These are phyloP conservation scores for Stictocephala bisonia DNA, from an alignment of 2,888 invertebrate species.

Conservation along the genomic window DNA sequence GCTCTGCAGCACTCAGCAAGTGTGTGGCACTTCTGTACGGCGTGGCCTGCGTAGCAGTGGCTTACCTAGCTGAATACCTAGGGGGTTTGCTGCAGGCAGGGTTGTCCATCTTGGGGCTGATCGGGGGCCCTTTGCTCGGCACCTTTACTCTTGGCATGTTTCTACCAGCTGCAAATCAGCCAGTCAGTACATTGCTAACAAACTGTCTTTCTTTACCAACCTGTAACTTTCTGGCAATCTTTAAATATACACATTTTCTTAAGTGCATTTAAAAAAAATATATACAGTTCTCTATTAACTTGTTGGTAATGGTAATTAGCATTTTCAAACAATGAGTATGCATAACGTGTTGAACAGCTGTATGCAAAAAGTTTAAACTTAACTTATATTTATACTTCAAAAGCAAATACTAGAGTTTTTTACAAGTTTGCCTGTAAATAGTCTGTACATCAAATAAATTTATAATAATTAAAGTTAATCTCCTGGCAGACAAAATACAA, in stretches of 20 bases:
- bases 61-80: constrained; percentile 74
- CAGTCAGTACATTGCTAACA: constrained; percentile 65
- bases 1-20: neutral
- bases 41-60: constrained; percentile 63
- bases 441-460: too few relatives aligned
- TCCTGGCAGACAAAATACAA: too few relatives aligned
- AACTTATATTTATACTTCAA: too few relatives aligned
- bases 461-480: too few relatives aligned
- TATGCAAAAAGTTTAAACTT: too few relatives aligned
- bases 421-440: too few relatives aligned
- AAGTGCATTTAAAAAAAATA: neutral
- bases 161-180: constrained; percentile 75
- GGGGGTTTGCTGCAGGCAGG: constrained; percentile 71
- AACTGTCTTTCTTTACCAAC: neutral
- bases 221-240: neutral
- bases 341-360: too few relatives aligned
- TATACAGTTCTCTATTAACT: too few relatives aligned
- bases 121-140: constrained; percentile 77
- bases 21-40: constrained; percentile 2
- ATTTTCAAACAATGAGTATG: too few relatives aligned
- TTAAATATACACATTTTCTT: neutral
- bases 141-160: constrained; percentile 79
- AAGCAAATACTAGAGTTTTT: too few relatives aligned
- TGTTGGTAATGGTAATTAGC: too few relatives aligned
- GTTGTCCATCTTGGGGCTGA: constrained; percentile 42